Evolutionary conservation across 2,797 vertebrate genomes (phyloP).

Genomic region (Enteromius viviparus): DNA sequence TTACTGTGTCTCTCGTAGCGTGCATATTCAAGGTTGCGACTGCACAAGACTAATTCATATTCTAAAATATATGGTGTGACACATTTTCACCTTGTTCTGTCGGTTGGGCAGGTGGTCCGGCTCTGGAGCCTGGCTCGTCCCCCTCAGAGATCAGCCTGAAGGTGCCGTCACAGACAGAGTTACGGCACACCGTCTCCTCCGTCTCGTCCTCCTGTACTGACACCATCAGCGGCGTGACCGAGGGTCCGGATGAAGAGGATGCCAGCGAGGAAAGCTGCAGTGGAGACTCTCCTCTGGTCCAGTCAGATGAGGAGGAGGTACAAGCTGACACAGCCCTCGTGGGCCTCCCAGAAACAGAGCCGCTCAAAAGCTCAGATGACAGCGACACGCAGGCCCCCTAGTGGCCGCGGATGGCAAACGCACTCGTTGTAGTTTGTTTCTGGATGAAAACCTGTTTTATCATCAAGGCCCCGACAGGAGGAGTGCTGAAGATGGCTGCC

Average conservation of each 20-base stretch:
- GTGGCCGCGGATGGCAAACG: conserved; percentile 34
- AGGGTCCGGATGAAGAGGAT: conserved; percentile 64
- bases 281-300: conserved; percentile 77
- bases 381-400: conserved; percentile 79
- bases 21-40: background rate
- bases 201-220: conserved; percentile 70
- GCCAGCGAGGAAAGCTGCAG: conserved; percentile 68
- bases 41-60: conserved; percentile 2
- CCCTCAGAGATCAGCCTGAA: conserved; percentile 77
- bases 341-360: conserved; percentile 68
- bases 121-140: conserved; percentile 72
- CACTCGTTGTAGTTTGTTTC: conserved; percentile 38
- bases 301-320: conserved; percentile 92
- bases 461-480: background rate
- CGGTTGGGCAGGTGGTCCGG: conserved; percentile 64
- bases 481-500: conserved; percentile 1
- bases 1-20: background rate
- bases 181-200: conserved; percentile 67
- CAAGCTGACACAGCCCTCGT: conserved; percentile 84
- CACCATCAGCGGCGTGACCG: conserved; percentile 58
- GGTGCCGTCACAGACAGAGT: conserved; percentile 71
- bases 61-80: background rate
- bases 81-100: background rate
- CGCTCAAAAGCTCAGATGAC: conserved; percentile 78
- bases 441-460: conserved; percentile 20